Base-by-base conservation (phyloP, 2,888 invertebrate species). In the Ephialtes manifestator region DNA sequence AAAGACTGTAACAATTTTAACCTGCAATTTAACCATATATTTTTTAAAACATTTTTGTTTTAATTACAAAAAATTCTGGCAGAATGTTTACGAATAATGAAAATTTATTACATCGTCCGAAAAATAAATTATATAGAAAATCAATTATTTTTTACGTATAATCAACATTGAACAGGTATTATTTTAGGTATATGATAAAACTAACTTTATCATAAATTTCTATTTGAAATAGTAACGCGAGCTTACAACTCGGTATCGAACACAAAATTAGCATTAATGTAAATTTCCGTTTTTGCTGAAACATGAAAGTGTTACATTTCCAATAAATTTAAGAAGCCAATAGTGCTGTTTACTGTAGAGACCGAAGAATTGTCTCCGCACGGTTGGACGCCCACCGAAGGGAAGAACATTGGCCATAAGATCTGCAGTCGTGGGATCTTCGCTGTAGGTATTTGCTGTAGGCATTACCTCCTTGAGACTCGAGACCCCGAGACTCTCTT, bases 381-480 rank as follows among this genome's bases (percentile, higher is more conserved):
- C 35, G 31, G 63, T 35, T n/a, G 18, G 10, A 39, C 18, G 39
- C 28, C 28, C 48, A 46, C 48, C 85, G 78, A 53, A 70, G 31
- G 24, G 48, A 72, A 55, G 65, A 85, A 75, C 79, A 79, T 82
- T 79, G 82, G 48, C 82, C 79, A 82, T 75, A 24, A 65, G 77
- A 75, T 82, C 71, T 24, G 48, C 79, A 82, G 55, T 55, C 82
- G 79, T 79, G 75, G 71, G 82, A 82, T 82, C 75, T 76, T 51
- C 28, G 85, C 79, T 82, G 85, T 82, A 79, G 85, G 78, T 85
- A 82, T 85, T 85, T 76, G 82, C 84, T 35, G 46, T 74, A 43
- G 74, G 81, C 77, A 84, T 84, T 82, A 65, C 82, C 85, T 79
- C 75, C 85, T 85, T 74, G 79, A 82, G 83, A 83, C 55, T 75